Conservation (phyloP, 2,888 invertebrate genomes). For the Plemyria rubiginata region DNA sequence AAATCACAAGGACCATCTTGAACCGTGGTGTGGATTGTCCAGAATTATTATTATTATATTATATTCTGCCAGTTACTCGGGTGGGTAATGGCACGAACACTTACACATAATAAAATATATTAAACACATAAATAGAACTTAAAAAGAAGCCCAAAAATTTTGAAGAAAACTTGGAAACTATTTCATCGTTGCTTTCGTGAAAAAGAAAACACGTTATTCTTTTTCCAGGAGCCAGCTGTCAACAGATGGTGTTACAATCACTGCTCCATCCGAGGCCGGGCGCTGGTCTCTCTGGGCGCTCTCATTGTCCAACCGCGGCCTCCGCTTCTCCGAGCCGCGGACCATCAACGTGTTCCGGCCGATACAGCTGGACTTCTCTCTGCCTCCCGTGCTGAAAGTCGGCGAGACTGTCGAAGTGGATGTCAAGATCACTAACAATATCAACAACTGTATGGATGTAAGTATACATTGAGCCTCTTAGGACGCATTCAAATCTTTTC, state of each 20-base stretch:
- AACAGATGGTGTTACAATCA: conserved; percentile 84
- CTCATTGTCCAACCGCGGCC: conserved; percentile 81
- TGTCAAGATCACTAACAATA: conserved; percentile 88
- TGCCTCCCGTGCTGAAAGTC: conserved; percentile 85
- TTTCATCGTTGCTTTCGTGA: too few species aligned
- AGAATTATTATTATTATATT: too few species aligned
- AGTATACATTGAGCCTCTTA: conserved; percentile 58
- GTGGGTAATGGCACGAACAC: too few species aligned
- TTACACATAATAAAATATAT: too few species aligned
- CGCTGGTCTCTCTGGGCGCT: conserved; percentile 88
- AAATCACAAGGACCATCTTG: too few species aligned
- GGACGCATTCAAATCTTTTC: too few species aligned
- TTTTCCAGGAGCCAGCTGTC: conserved; percentile 81
- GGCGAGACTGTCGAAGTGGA: conserved; percentile 88
- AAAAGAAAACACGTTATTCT: too few species aligned
- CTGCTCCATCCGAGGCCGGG: conserved; percentile 86
- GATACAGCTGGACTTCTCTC: conserved; percentile 85
- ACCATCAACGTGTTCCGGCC: conserved; percentile 86
- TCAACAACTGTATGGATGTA: conserved; percentile 89
- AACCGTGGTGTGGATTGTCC: too few species aligned
- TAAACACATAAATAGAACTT: too few species aligned
- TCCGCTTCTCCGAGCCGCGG: conserved; percentile 85
- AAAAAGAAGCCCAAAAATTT: too few species aligned
- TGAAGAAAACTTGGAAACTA: too few species aligned
- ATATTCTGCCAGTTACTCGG: too few species aligned